Evolutionary conservation across 2,113 vertebrate genomes (phyloP).

Genomic region (Dromaius novaehollandiae): DNA sequence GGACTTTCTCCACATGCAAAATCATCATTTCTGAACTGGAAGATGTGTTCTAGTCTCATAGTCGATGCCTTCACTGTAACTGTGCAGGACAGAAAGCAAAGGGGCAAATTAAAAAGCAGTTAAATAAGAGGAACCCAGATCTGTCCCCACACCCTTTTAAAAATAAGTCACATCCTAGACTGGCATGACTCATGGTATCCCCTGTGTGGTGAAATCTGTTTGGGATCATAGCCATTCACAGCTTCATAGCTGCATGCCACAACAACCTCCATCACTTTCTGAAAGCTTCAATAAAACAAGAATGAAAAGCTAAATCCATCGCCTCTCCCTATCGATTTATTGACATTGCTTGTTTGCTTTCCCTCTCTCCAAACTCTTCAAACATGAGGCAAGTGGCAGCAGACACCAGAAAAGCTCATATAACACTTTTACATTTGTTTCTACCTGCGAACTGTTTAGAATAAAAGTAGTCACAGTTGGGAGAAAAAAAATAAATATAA

Average conservation of each 20-base stretch:
- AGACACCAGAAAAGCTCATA: not conserved
- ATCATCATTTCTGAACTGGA: not conserved
- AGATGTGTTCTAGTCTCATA: not conserved
- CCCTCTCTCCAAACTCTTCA: not conserved
- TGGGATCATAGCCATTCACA: constrained; percentile 28
- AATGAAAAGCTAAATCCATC: constrained; percentile 44
- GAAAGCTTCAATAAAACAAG: constrained; percentile 66
- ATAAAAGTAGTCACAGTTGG: not conserved
- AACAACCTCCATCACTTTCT: constrained; percentile 34
- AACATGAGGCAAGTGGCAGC: not conserved
- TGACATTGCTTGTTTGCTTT: constrained; percentile 24
- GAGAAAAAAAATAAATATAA: not conserved
- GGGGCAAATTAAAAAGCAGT: not conserved
- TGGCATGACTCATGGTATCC: constrained; percentile 49
- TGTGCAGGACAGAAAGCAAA: not conserved
- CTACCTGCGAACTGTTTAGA: not conserved
- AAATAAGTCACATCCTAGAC: constrained; percentile 32
- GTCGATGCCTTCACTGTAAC: constrained; percentile 21
- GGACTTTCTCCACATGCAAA: not conserved
- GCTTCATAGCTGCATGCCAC: not conserved
- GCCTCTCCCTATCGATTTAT: constrained; percentile 33
- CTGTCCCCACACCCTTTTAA: constrained; percentile 43
- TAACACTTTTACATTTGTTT: not conserved
- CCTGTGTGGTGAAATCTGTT: constrained; percentile 8
- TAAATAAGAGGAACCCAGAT: constrained; percentile 20